Conservation (phyloP, 1,140 invertebrate species). For the Drosophila rhopaloa region DNA sequence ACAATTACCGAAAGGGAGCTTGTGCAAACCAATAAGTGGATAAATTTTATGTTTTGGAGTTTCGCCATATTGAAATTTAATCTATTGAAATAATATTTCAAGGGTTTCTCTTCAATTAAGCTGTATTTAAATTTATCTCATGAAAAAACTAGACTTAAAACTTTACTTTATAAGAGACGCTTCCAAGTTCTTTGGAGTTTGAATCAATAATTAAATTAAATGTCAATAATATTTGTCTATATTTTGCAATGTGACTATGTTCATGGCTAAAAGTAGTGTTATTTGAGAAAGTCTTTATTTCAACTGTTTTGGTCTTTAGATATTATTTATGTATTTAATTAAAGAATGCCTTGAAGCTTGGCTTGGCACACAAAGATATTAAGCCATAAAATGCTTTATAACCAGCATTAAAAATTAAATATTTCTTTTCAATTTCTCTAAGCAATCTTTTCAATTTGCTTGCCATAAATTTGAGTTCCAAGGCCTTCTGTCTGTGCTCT, state of each 20-base stretch:
- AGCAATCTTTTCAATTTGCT: slow-evolving; percentile 37
- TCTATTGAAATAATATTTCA: neutral
- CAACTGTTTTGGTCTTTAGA: neutral
- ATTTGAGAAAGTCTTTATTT: too few species aligned
- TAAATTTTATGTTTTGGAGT: neutral
- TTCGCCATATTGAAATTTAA: slow-evolving; percentile 6
- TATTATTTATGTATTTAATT: neutral
- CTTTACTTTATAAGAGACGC: too few species aligned
- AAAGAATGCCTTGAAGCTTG: neutral
- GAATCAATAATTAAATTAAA: too few species aligned
- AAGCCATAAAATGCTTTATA: neutral
- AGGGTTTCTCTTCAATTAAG: too few species aligned
- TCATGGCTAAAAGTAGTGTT: too few species aligned
- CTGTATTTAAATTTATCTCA: too few species aligned
- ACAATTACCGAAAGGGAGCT: slow-evolving; percentile 4
- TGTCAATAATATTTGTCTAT: too few species aligned
- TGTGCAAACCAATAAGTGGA: neutral
- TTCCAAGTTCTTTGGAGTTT: too few species aligned
- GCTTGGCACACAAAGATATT: slow-evolving; percentile 1
- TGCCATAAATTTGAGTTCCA: slow-evolving; percentile 37
- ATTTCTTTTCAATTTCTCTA: slow-evolving; percentile 25
- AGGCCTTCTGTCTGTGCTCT: slow-evolving; percentile 7
- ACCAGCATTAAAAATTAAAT: slow-evolving; percentile 14
- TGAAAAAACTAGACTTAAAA: too few species aligned
- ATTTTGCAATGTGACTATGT: too few species aligned